A percentile compares a stretch with the other conserved stretches of the same genome.
Conservation (phyloP, 1,140 invertebrate species). For the Cyclina sinensis region DNA sequence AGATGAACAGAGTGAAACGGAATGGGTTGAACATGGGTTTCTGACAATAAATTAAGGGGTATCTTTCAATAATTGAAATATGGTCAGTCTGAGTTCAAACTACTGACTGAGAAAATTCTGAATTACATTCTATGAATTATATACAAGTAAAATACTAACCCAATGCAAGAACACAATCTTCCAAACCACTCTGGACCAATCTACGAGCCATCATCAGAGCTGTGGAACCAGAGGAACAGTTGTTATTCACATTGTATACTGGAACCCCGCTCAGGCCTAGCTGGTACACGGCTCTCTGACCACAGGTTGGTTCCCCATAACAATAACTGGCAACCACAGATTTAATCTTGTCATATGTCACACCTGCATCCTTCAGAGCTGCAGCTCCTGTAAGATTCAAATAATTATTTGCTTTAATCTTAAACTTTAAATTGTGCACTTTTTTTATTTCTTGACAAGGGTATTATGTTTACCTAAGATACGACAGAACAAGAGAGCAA, state of each 20-base stretch:
- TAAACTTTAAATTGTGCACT: too few relatives aligned
- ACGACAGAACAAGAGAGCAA: too few relatives aligned
- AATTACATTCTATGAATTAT: too few relatives aligned
- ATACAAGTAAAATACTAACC: slow-evolving; percentile 84
- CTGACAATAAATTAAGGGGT: too few relatives aligned
- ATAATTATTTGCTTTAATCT: too few relatives aligned
- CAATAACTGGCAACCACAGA: slow-evolving; percentile 98
- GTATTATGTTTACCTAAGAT: too few relatives aligned
- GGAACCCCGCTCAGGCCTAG: slow-evolving; percentile 99
- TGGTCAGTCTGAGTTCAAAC: too few relatives aligned
- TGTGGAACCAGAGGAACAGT: slow-evolving; percentile 98
- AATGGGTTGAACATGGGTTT: too few relatives aligned
- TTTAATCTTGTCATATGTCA: slow-evolving; percentile 93
- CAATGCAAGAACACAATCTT: slow-evolving; percentile 95
- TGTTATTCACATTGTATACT: slow-evolving; percentile 99
- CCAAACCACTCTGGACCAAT: slow-evolving; percentile 92
- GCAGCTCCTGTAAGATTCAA: slow-evolving; percentile 91
- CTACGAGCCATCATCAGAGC: slow-evolving; percentile 96
- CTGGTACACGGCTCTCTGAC: slow-evolving; percentile 97
- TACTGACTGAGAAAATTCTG: too few relatives aligned
- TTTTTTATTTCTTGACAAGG: too few relatives aligned
- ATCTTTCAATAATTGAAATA: too few relatives aligned
- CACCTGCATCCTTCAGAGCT: slow-evolving; percentile 94
- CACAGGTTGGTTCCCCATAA: slow-evolving; percentile 98
- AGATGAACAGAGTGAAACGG: too few relatives aligned